Evolutionary conservation across 1,140 invertebrate genomes (phyloP).

Genomic region (Aphaenogaster rudis): DNA sequence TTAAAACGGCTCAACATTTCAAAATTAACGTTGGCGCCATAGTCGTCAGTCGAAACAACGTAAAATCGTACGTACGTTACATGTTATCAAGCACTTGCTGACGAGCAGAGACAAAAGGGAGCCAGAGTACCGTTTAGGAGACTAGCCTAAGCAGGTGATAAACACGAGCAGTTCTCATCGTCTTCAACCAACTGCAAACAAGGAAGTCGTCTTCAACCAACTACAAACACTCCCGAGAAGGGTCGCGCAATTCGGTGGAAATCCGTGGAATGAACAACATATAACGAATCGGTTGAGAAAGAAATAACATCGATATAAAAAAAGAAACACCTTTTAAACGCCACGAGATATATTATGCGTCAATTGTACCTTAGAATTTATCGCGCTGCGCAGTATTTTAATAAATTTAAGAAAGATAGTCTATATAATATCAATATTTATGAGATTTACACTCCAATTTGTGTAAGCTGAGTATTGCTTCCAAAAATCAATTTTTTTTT

Average conservation of each 20-base stretch:
- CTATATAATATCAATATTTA: not conserved
- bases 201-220: conserved; percentile 21
- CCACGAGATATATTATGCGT: not conserved
- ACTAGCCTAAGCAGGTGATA: conserved; percentile 46
- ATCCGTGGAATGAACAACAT: not conserved
- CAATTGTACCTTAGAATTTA: not conserved
- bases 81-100: conserved; percentile 31
- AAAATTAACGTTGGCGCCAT: not conserved
- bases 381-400: not conserved
- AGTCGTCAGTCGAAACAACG: conserved; percentile 8
- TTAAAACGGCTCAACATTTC: not conserved
- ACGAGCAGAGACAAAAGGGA: conserved; percentile 37
- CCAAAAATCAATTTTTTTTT: not conserved
- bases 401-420: not conserved
- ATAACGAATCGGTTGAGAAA: not conserved
- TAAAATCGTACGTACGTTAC: not conserved
- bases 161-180: conserved; percentile 37
- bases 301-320: conserved; percentile 1
- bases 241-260: not conserved
- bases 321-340: not conserved
- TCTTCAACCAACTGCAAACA: conserved; percentile 24
- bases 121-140: conserved; percentile 34
- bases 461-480: not conserved
- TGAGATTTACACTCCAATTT: not conserved
- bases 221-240: not conserved